Conservation (phyloP, 2,113 vertebrate species). For the Toxotes chatareus region DNA sequence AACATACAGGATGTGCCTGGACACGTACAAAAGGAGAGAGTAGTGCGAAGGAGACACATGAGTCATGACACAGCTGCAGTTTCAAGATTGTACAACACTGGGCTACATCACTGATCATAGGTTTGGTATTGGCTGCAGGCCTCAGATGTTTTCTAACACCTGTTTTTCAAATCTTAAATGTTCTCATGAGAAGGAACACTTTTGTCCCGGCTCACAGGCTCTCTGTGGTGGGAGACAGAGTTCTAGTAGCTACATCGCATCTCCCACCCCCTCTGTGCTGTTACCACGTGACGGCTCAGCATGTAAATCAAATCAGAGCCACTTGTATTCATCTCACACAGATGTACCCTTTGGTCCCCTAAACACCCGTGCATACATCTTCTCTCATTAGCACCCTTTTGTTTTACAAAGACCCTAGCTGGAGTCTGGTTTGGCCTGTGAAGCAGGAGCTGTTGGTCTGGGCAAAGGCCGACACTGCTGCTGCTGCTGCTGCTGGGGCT, state of each 20-base stretch:
- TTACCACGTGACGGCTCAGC: neutral
- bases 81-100: neutral
- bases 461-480: neutral
- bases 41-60: neutral
- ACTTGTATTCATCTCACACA: slow-evolving; percentile 38
- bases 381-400: slow-evolving; percentile 52
- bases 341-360: neutral
- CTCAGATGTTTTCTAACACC: neutral
- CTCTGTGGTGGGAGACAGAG: neutral
- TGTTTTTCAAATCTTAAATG: neutral
- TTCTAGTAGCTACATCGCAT: no score
- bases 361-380: slow-evolving; percentile 10
- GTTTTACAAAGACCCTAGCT: slow-evolving; percentile 29
- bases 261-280: neutral
- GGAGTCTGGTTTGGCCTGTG: slow-evolving; percentile 28
- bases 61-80: neutral
- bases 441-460: slow-evolving; percentile 1
- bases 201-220: neutral
- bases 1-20: neutral
- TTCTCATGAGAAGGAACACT: neutral
- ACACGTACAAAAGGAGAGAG: neutral
- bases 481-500: neutral
- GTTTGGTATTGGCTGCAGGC: neutral
- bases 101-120: no score
- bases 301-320: slow-evolving; percentile 25